Base-by-base conservation (phyloP, 92 coral and sea anemone species). In the Zoanthus sociatus region DNA sequence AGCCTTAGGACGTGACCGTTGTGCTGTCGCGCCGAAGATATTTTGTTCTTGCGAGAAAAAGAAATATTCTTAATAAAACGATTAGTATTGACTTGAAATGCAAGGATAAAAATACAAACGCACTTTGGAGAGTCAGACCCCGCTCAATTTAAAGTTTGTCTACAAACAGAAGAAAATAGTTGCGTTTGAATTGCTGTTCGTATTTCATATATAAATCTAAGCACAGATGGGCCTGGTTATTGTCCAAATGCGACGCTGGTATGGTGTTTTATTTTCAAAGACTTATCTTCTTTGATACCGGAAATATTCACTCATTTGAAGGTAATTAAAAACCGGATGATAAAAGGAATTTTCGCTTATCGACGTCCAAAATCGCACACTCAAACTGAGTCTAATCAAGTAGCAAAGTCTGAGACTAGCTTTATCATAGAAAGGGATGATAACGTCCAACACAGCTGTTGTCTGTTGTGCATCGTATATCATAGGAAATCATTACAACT, bases 281-380 rank as follows among this genome's bases (percentile, higher is more conserved):
- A 18, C 48, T 33, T 79, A 79, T 79, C 71, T 79, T 32, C 84
- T 61, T 64, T 79, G 73, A 79, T 53, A 79, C 84, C 84, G 84
- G 84, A 79, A 63, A 63, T 79, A 79, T 79, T 79, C 68, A 3
- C 73, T 54, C 84, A 67, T 64, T 81, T 81, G 85, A 81, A 32
- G 60, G 74, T 68, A 81, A 81, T 81, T 81, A 81, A 81, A 20
- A 21, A 16, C 74, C 75, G 51, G 85, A 21, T 47, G 85, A 64
- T 81, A 66, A 66, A 53, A 46, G 75, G 73, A 47, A 66, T 81
- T 18, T 17, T 79, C 37, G 14, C 55, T 68, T 63, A 63, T 81
- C 85, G 63, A 46, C 51, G 71, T 63, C 54, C 73, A 9, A 64
- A 81, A 64, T 53, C 74, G 61, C 37, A 64, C 75, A 81, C 85